Base-by-base conservation (phyloP, 2,888 invertebrate genomes). In the Erebia aethiops region DNA sequence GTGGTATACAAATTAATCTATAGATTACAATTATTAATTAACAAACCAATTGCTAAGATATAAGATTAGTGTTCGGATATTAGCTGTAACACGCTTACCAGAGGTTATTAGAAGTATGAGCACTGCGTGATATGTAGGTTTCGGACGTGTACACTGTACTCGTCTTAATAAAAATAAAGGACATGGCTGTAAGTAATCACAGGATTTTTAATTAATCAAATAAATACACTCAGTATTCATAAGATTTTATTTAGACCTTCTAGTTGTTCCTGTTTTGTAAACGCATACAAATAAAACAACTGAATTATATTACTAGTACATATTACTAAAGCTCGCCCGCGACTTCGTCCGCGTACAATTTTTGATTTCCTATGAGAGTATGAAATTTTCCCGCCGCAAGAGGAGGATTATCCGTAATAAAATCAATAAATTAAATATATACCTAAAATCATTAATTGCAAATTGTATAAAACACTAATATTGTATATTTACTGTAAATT, bases 91-190 rank as follows among this genome's bases (percentile, higher is more conserved):
- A 66, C 66, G 69, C 71, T 69, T 69, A 62, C 49, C 52, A 65
- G 65, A 61, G 61, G 41, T 56, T 65, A 21, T 41, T 69, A 68
- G 65, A 69, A 46, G 61, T 63, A 72, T 41, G 67, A 72, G 70
- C 72, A 72, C 67, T 67, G 64, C 70, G 72, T 72, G 72, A 72
- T 72, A 72, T 41, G 16, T 66, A 62, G 18, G 26, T 52, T 68
- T 13, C 26, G 5, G 56, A 57, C 21, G 18, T 26, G n/a, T n/a
- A n/a, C n/a, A 21, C 1, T 16, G 54, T 54, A 18, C 9, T 21
- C 21, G 13, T 57, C 14, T 7, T 26, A 57, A 26, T 57, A 4
- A 56, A 16, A 18, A 54, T 14, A 56, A 26, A 57, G 13, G 5
- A 13, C 56, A 57, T 26, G 56, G 56, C 26, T 57, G 13, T 57